Base-by-base conservation (phyloP, 2,797 vertebrate genomes). In the Helicolenus hilgendorfi region DNA sequence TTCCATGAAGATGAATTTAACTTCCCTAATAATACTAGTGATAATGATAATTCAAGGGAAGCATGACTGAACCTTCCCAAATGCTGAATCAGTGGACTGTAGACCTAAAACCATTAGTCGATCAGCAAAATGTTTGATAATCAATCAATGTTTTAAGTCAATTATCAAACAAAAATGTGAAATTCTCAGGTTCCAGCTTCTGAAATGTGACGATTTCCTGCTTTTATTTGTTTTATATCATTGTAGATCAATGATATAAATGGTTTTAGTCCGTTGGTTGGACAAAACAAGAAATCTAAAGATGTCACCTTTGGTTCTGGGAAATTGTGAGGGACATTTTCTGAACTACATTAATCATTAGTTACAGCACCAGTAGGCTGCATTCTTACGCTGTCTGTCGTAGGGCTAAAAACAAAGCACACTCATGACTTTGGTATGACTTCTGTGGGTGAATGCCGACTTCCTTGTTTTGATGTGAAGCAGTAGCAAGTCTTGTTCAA, bases 391-490 rank as follows among this genome's bases (percentile, higher is more conserved):
- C 29, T 14, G 62, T 5, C 69, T 67, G 65, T 38, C 4, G 56
- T 24, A 33, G n/a, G 20, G 0, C 20, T 20, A 14, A 5, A 76
- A 59, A n/a, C 26, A 36, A 58, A 83, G 18, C 55, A 53, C 15
- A 13, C 26, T 20, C 7, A 8, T 71, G 64, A 77, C 76, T 58
- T 80, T 80, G 64, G 24, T 72, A 62, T 83, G 53, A 79, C 63
- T 73, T 75, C 24, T 69, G 15, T 7, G 6, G 11, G 24, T 62
- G 20, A 15, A 26, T 69, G n/a, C 13, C 3, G 2, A 20, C 76
- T 58, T 65, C 68, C 69, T 70, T 73, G 56, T 82, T 83, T 65
- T 38, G 27, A 67, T 62, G 20, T 68, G 45, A 76, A 76, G 62
- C 20, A 22, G 22, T 1, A 2, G n/a, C 26, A 10, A 24, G 26